Conservation (phyloP, 2,797 vertebrate species). For the Acanthornis magna region DNA sequence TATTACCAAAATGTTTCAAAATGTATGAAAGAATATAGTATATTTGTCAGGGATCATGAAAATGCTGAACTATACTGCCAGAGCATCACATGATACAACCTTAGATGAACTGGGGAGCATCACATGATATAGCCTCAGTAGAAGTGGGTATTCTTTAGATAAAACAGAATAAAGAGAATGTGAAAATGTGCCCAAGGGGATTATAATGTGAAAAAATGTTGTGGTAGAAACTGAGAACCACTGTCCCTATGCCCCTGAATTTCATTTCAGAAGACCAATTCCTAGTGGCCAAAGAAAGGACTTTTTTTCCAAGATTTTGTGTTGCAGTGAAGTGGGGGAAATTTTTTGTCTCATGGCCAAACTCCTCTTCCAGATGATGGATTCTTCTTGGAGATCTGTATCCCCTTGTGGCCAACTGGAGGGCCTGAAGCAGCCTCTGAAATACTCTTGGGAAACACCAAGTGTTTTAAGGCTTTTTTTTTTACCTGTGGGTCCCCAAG, state of each 20-base stretch:
- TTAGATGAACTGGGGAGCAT: not conserved
- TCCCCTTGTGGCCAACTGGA: not conserved
- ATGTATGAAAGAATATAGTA: not conserved
- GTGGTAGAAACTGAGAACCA: not conserved
- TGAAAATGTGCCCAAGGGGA: not conserved
- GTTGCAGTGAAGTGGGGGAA: not conserved
- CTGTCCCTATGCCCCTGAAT: accelerated
- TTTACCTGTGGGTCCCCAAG: not conserved
- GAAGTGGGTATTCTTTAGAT: not conserved
- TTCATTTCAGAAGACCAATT: not conserved
- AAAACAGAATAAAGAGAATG: not conserved
- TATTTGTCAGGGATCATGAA: not conserved
- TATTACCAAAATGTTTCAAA: not conserved
- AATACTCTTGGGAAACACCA: not conserved
- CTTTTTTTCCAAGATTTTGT: not conserved
- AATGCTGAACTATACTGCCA: not conserved
- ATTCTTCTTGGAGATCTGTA: not conserved
- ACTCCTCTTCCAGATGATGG: not conserved
- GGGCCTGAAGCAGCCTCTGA: not conserved
- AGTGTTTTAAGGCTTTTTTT: not conserved
- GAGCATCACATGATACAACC: not conserved
- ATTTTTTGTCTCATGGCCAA: not conserved
- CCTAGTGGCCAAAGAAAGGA: not conserved
- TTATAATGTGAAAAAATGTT: not conserved
- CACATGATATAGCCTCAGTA: not conserved